Conservation (phyloP, 37 sponge, comb jelly and placozoan species). For the Trichoplax adhaerens region DNA sequence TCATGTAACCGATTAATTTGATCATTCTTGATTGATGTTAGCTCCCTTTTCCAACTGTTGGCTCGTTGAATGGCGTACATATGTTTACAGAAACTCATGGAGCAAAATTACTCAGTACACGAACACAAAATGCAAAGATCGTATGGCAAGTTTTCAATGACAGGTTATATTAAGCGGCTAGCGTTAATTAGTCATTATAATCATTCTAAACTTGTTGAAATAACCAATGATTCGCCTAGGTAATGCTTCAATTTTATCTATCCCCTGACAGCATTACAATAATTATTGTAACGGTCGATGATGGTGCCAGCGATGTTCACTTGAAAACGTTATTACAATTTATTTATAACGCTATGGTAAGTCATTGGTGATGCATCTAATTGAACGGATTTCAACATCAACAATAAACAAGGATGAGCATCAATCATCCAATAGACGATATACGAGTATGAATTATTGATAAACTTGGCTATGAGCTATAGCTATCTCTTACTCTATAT, state of each 20-base stretch:
- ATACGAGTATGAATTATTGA: too few relatives aligned
- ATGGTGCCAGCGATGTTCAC: constrained; percentile 14
- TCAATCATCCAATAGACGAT: too few relatives aligned
- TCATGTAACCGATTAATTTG: neutral
- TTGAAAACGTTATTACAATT: constrained; percentile 19
- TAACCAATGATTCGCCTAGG: too few relatives aligned
- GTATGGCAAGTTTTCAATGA: constrained; percentile 13
- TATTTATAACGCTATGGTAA: constrained; percentile 32
- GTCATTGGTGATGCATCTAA: neutral
- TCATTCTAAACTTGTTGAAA: neutral
- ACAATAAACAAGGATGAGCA: too few relatives aligned
- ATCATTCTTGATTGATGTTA: constrained; percentile 3
- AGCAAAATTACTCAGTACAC: constrained; percentile 23
- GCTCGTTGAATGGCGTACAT: constrained; percentile 33
- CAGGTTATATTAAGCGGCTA: neutral
- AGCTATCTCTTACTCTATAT: too few relatives aligned
- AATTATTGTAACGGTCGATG: constrained; percentile 16
- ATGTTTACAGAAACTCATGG: constrained; percentile 15
- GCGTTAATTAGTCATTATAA: neutral
- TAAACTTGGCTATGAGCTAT: too few relatives aligned
- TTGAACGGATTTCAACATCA: too few relatives aligned
- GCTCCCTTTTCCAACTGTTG: constrained; percentile 34
- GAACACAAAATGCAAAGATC: constrained; percentile 12
- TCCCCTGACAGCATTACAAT: constrained; percentile 23
- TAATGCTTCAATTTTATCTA: too few relatives aligned